These are phyloP conservation scores for Oxystoma pomonae DNA, from an alignment of 2,888 invertebrate genomes.

Conservation along the genomic window DNA sequence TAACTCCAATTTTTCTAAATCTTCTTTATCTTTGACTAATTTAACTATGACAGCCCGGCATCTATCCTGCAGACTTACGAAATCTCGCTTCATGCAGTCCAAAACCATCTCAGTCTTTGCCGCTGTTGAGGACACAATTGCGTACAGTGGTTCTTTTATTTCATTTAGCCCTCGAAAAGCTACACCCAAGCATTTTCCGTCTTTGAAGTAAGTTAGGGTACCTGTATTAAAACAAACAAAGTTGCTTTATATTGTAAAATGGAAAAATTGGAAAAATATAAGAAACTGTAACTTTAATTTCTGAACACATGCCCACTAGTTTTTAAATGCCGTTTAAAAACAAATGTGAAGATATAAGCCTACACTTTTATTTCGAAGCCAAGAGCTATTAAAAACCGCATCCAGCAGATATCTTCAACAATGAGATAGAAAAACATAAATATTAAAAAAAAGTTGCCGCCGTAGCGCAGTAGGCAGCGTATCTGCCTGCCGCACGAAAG, in stretches of 20 bases:
- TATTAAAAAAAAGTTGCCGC: no score
- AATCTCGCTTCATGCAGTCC: conserved; percentile 56
- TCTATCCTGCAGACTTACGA: conserved; percentile 64
- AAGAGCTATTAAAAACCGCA: no score
- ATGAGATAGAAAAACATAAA: no score
- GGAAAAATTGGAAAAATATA: no score
- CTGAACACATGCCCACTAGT: no score
- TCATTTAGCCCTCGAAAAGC: conserved; percentile 64
- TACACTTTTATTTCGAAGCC: no score
- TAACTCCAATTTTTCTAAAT: conserved; percentile 54
- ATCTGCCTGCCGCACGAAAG: no score
- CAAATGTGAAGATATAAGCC: no score
- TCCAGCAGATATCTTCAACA: no score
- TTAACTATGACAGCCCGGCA: conserved; percentile 61
- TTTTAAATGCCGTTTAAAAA: no score
- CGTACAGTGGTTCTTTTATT: conserved; percentile 60
- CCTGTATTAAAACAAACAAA: conserved; percentile 43
- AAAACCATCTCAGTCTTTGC: conserved; percentile 72
- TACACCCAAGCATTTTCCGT: conserved; percentile 64
- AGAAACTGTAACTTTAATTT: no score
- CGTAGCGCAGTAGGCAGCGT: no score
- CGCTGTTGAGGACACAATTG: conserved; percentile 68
- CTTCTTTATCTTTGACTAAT: conserved; percentile 48
- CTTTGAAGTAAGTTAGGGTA: conserved; percentile 67
- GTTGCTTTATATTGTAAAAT: background rate